Evolutionary conservation across 2,113 vertebrate species (phyloP), one percentile per base, ranked within the genome.

Genomic region (Osmerus eperlanus): DNA sequence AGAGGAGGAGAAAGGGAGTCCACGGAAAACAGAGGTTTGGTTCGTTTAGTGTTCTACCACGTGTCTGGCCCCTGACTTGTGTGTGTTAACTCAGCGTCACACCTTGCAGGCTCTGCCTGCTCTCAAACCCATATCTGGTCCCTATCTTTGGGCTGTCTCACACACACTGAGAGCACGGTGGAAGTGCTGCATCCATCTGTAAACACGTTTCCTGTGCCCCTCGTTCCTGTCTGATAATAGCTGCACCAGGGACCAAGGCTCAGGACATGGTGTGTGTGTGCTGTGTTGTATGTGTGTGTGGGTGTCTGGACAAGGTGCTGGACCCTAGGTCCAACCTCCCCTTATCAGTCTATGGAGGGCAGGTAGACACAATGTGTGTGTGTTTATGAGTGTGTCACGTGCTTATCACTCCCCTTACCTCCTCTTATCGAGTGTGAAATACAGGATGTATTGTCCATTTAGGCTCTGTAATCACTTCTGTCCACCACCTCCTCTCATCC

Each of bases 141-240:
- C 74, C 74, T 36, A 32, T n/a, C 3, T 74, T 66, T 63, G 32
- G 25, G 13, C 54, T 80, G 72, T 83, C 77, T 62, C 52, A 53
- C 67, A 51, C 25, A n/a, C 52, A 73, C 62, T 25, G 5, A 69
- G 56, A 78, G 66, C 29, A 72, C 74, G 54, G 19, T 77, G 56
- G 65, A 67, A 67, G 5, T 53, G 52, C 66, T 29, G 19, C 3
- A 29, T 51, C 15, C 29, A 70, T 19, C 73, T 67, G 74, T 83
- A 74, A 78, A 78, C 80, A 83, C 68, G 68, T 73, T 74, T 85
- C 79, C 81, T 73, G 71, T 78, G 41, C 72, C 73, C 67, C 76
- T 79, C 61, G 58, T 60, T 56, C 63, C 32, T 65, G n/a, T 62
- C 78, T 32, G 77, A 87, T 84, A 83, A 78, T 68, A 67, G 29